phyloP scores from a whole-genome alignment of 2,797 vertebrate species.

The Lithobates sylvaticus region DNA sequence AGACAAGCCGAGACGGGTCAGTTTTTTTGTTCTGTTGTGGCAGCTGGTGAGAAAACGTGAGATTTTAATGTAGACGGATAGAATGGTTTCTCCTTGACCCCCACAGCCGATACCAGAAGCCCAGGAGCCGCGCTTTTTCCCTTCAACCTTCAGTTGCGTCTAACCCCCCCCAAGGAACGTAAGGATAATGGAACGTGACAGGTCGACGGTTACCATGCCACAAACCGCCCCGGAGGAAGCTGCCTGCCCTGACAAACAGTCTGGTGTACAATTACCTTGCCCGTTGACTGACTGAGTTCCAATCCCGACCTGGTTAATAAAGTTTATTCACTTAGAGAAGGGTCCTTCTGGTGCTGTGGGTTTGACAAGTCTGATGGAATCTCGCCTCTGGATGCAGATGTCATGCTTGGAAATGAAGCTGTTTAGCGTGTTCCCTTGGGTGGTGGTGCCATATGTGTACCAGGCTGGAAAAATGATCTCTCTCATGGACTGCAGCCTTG shows the following conservation, averaged over 20 bases:
- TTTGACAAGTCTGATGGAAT: conserved; percentile 36
- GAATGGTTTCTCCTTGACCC: conserved; percentile 64
- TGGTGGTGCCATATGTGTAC: conserved; percentile 43
- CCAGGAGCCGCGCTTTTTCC: conserved; percentile 63
- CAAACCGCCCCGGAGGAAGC: conserved; percentile 66
- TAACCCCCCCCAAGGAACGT: conserved; percentile 54
- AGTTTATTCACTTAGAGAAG: conserved; percentile 58
- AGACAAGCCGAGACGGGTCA: conserved; percentile 51
- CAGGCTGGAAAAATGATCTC: background rate
- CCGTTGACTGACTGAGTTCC: conserved; percentile 56
- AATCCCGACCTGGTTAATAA: conserved; percentile 44
- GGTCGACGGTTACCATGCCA: conserved; percentile 66
- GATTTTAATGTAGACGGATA: conserved; percentile 61
- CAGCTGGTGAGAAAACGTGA: conserved; percentile 68
- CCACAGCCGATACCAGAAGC: background rate
- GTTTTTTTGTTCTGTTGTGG: conserved; percentile 62
- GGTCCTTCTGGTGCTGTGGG: conserved; percentile 34
- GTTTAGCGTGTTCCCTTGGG: conserved; percentile 46
- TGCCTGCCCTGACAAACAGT: conserved; percentile 65
- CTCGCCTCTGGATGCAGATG: conserved; percentile 21
- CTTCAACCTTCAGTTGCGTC: conserved; percentile 56
- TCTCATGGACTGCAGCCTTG: conserved; percentile 25
- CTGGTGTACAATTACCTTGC: conserved; percentile 65
- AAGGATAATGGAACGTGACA: conserved; percentile 70
- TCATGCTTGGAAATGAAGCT: conserved; percentile 1